Base-by-base conservation (phyloP, 2,797 vertebrate species). In the Cirrhinus mrigala region DNA sequence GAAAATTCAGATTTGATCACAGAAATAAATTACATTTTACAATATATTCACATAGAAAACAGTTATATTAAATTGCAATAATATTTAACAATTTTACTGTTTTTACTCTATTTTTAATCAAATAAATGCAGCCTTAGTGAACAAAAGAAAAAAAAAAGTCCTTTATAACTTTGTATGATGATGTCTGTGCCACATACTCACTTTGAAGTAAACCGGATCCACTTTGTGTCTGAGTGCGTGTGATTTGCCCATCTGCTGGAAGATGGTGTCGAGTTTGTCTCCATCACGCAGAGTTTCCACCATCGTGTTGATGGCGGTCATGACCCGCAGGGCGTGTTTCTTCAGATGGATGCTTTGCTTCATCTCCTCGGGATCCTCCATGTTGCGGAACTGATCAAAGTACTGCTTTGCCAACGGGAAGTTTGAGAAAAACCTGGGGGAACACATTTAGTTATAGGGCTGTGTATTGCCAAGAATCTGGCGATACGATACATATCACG, bases 121-220 rank as follows among this genome's bases (percentile, higher is more conserved):
- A 33, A 33, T 33, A 33, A 33, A 33, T 33, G 33, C 33, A 33
- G 33, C 33, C 33, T 33, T 33, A 33, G 33, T 33, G 33, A 33
- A 33, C 33, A 33, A 33, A 29, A 1, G 3, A 1, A 29, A 33
- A 33, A 18, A 18, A 54, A 54, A 54, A 1, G 4, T 60, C n/a
- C n/a, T 60, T 60, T 60, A 3, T 27, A 27, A 24, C 4, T 14
- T 6, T 15, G 58, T 14, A 6, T 62, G 11, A 27, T 37, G 40
- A 2, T 6, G 16, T 44, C 20, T 77, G 29, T 48, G 56, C 52
- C 7, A 22, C 16, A 24, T 37, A 71, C 78, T 86, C 91, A 99
- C 98, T 97, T 99, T 98, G 89, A 99, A 99, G 94, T 99, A 99
- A 82, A 95, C 79, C 0, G 97, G 98, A 20, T 99, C 97, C 94